A percentile compares a stretch with the other conserved stretches of the same genome.
These are phyloP conservation scores for Adoxophyes honmai DNA, from an alignment of 1,140 invertebrate species.

Conservation along the genomic window DNA sequence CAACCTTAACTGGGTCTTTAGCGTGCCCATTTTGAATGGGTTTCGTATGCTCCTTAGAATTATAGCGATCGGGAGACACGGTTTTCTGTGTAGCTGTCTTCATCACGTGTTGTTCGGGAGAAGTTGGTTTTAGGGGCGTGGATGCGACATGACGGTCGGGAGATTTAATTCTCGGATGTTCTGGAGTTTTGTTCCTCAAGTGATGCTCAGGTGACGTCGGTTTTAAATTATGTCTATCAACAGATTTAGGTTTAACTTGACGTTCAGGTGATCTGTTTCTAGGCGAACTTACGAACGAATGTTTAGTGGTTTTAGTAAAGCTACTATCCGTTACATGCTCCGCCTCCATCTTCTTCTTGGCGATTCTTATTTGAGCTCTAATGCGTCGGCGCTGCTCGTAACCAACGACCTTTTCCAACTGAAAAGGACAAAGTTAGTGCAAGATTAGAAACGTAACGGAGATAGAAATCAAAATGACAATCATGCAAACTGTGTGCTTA, in stretches of 20 bases:
- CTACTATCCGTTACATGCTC: constrained; percentile 30
- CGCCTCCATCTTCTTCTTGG: constrained; percentile 78
- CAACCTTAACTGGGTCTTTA: constrained; percentile 32
- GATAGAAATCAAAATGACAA: constrained; percentile 18
- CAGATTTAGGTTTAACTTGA: constrained; percentile 21
- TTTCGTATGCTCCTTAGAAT: constrained; percentile 27
- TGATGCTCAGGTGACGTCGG: constrained; percentile 3
- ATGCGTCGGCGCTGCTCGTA: constrained; percentile 87
- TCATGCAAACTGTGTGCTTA: constrained; percentile 27
- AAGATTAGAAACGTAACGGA: constrained; percentile 24
- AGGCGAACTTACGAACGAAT: constrained; percentile 27
- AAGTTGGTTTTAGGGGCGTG: constrained; percentile 28
- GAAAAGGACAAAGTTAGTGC: constrained; percentile 48
- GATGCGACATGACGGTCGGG: constrained; percentile 40
- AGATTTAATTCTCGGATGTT: constrained; percentile 26
- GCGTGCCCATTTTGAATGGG: constrained; percentile 38
- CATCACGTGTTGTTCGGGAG: constrained; percentile 29
- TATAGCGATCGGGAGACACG: constrained; percentile 22
- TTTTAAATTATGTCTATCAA: neutral
- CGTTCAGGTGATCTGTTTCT: constrained; percentile 48
- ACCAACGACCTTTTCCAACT: constrained; percentile 84
- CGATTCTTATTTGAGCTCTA: constrained; percentile 84
- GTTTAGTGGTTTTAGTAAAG: constrained; percentile 37
- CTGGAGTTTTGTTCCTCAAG: constrained; percentile 6
- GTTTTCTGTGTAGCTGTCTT: constrained; percentile 23